phyloP scores from a whole-genome alignment of 1,140 invertebrate genomes.

The Drosophila nikananu region DNA sequence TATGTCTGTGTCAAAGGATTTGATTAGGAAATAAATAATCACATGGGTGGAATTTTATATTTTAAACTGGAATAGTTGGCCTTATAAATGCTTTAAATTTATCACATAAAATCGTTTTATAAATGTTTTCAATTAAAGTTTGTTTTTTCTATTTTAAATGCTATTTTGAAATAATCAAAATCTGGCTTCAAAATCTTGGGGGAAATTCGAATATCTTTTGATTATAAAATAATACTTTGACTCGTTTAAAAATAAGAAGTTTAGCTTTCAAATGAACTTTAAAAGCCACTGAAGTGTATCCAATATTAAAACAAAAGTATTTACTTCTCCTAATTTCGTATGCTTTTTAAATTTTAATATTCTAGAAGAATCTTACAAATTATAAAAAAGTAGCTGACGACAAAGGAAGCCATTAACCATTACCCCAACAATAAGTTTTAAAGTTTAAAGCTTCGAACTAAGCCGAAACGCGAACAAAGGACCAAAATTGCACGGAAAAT shows the following conservation, averaged over 20 bases:
- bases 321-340: background rate
- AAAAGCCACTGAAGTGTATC: too few species aligned
- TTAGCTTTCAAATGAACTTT: too few species aligned
- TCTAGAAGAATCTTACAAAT: background rate
- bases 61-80: background rate
- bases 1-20: background rate
- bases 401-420: background rate
- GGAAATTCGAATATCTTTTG: too few species aligned
- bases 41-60: background rate
- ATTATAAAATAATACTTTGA: too few species aligned
- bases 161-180: background rate
- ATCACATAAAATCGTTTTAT: background rate
- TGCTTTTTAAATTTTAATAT: background rate
- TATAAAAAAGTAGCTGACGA: background rate
- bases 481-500: slow-evolving; percentile 2
- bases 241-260: too few species aligned
- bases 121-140: background rate
- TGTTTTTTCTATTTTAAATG: background rate
- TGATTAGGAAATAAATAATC: background rate
- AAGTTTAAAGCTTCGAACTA: slow-evolving; percentile 8
- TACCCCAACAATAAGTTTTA: background rate
- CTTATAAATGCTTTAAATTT: background rate
- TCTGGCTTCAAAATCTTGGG: background rate
- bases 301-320: background rate
- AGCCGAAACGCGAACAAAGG: slow-evolving; percentile 6